Evolutionary conservation across 2,113 vertebrate genomes (phyloP).

Genomic region (human): GRCh38 chr20:10865501-10866000

Average conservation of each 20-base stretch:
- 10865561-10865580: neutral
- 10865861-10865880: neutral
- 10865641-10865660: neutral
- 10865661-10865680: neutral
- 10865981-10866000: neutral
- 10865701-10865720: neutral
- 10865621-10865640: neutral
- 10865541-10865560: slow-evolving; percentile 28
- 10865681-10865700: neutral
- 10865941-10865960: neutral
- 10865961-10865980: neutral
- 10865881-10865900: neutral
- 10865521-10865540: slow-evolving; percentile 37
- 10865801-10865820: neutral
- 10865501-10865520: slow-evolving; percentile 20
- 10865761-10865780: neutral
- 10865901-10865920: neutral
- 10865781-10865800: neutral
- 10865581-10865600: neutral
- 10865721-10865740: neutral
- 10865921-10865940: neutral
- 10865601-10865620: slow-evolving; percentile 36
- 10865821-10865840: neutral
- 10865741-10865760: neutral
- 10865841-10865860: neutral